Evolutionary conservation across 2,113 vertebrate genomes (phyloP).

Genomic region (Ameiurus melas): DNA sequence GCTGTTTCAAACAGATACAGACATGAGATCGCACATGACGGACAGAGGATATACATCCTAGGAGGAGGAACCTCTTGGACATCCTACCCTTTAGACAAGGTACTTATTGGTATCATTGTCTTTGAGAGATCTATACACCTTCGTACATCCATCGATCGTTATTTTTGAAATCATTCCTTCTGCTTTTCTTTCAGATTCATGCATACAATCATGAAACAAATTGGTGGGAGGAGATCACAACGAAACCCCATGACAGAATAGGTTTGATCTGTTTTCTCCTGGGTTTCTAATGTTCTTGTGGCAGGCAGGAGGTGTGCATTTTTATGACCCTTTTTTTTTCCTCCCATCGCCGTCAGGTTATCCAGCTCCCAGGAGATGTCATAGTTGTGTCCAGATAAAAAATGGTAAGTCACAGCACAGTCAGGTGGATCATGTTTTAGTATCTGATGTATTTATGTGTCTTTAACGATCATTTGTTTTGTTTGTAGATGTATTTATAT

Average conservation of each 20-base stretch:
- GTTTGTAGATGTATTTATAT: conserved; percentile 88
- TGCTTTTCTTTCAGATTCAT: conserved; percentile 78
- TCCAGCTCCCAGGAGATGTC: conserved; percentile 92
- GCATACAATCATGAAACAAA: conserved; percentile 98
- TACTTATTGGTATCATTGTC: conserved; percentile 52
- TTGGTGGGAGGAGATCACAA: conserved; percentile 95
- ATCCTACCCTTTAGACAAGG: conserved; percentile 96
- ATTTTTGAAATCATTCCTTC: background rate
- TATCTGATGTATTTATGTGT: background rate
- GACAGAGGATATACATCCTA: conserved; percentile 93
- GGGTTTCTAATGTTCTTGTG: background rate
- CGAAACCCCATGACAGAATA: conserved; percentile 93
- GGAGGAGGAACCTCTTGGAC: conserved; percentile 98
- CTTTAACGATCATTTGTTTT: conserved; percentile 21
- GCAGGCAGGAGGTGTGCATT: background rate
- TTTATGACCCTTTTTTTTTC: background rate
- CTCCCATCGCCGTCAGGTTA: conserved; percentile 77
- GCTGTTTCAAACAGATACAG: conserved; percentile 79
- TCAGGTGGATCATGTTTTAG: background rate
- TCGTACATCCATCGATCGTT: too few relatives aligned
- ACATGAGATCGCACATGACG: conserved; percentile 95
- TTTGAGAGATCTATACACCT: background rate
- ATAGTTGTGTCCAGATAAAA: conserved; percentile 97
- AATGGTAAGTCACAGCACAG: conserved; percentile 75
- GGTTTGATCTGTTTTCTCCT: conserved; percentile 67